Base-by-base conservation (phyloP, 53 echinoderm and acorn worm species). In the Paelopatides confundens region DNA sequence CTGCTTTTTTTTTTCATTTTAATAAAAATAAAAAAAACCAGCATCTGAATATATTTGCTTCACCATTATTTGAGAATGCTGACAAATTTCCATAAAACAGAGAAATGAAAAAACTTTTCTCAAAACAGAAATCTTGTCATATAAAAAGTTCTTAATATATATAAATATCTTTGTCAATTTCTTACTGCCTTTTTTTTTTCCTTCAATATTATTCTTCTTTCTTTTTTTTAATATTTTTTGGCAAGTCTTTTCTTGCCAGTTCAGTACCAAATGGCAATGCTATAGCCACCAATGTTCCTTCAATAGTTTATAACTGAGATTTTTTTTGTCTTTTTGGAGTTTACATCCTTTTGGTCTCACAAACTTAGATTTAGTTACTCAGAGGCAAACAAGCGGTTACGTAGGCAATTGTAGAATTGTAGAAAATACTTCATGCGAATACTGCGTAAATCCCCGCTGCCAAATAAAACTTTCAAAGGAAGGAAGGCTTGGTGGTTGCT, bases 61-160 rank as follows among this genome's bases (percentile, higher is more conserved):
- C 68, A 67, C 31, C 68, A 67, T 67, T 34, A 67, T 67, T 31
- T 67, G 68, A 67, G 35, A 67, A 67, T 4, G 58, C 58, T 58
- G 58, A 58, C 58, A 58, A 58, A 58, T 35, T 31, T 67, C 33
- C 32, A 67, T 67, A 35, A 67, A 67, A 67, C 68, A 79, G 43
- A 53, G 40, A 79, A 79, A 79, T 33, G 50, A 79, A 47, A 54
- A 52, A 18, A 2, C 31, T 30, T 79, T 79, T 6, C 28, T 31
- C 18, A 79, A 50, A 58, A 58, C 15, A 15, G 21, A 58, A 79
- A 31, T 43, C 31, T 33, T 79, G 52, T 79, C 54, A 79, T 79
- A 79, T 79, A 79, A 79, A 79, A 74, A 79, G 46, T 50, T 79
- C 79, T 79, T 79, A 67, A 67, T 67, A 79, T 54, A 79, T 79